Percentiles rank a stretch among this genome's conserved stretches.
Conservation (phyloP, 2,797 vertebrate species). For the Pelodytes ibericus region DNA sequence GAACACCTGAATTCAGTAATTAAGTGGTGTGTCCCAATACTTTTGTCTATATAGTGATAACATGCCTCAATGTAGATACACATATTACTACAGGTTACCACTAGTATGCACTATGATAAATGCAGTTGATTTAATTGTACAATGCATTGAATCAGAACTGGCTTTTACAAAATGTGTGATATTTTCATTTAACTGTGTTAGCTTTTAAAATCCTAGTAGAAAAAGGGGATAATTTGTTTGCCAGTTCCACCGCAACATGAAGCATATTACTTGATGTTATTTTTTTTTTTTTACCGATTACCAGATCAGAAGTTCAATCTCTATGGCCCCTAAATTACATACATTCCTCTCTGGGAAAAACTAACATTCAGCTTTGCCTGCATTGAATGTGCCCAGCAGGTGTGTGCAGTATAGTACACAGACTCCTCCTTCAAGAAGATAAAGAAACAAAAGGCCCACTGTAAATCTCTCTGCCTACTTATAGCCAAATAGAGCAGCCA, state of each 20-base stretch:
- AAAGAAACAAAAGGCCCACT: constrained; percentile 36
- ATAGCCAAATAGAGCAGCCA: constrained; percentile 21
- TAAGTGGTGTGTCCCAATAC: too few relatives aligned
- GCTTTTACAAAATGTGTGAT: too few relatives aligned
- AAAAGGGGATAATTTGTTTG: too few relatives aligned
- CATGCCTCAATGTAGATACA: background rate
- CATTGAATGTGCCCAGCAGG: constrained; percentile 24
- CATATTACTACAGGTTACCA: too few relatives aligned
- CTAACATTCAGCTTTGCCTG: background rate
- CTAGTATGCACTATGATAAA: background rate
- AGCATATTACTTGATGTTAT: too few relatives aligned
- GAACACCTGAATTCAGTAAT: too few relatives aligned
- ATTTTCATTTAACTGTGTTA: too few relatives aligned
- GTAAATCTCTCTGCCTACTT: constrained; percentile 22
- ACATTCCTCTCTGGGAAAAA: background rate
- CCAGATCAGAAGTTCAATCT: background rate
- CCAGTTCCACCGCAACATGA: too few relatives aligned
- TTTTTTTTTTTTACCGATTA: background rate
- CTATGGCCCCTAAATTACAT: background rate
- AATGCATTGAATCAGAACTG: too few relatives aligned
- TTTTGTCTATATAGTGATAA: too few relatives aligned
- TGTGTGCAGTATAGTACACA: constrained; percentile 22
- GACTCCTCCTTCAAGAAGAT: constrained; percentile 3
- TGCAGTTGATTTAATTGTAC: constrained; percentile 4
- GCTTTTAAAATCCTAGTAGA: too few relatives aligned